These are phyloP conservation scores for Sphaerodactylus townsendi DNA, from an alignment of 2,113 vertebrate genomes.

Conservation along the genomic window DNA sequence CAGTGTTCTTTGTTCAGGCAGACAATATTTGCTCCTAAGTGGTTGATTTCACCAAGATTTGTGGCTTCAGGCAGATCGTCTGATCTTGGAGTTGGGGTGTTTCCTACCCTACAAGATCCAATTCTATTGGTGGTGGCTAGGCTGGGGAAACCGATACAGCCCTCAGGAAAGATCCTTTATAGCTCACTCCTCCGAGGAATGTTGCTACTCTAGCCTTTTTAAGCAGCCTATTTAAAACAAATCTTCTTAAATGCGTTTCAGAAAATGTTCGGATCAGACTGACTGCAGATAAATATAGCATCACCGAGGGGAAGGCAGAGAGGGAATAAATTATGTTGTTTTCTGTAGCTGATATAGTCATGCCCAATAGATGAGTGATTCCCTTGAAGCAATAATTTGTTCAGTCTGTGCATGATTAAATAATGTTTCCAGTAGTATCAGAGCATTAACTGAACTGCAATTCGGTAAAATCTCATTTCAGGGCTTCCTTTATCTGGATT, in stretches of 20 bases:
- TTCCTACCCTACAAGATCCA: not conserved
- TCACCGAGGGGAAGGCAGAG: not conserved
- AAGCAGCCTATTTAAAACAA: not conserved
- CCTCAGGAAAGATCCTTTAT: not conserved
- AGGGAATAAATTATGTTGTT: not conserved
- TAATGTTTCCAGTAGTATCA: slow-evolving; percentile 7
- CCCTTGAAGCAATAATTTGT: not conserved
- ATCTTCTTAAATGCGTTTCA: not conserved
- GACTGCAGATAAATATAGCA: not conserved
- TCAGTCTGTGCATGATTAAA: not conserved
- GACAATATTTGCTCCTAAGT: not conserved
- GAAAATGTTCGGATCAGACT: not conserved
- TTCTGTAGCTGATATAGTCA: slow-evolving; percentile 5
- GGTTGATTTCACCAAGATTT: not conserved
- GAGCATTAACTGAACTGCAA: not conserved
- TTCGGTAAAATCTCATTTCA: slow-evolving; percentile 11
- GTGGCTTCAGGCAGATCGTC: not conserved
- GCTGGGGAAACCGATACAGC: not conserved
- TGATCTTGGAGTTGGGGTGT: not conserved
- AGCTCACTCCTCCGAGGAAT: not conserved
- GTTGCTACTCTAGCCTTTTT: not conserved
- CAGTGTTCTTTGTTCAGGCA: not conserved
- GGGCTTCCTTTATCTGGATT: not conserved
- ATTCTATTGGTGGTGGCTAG: not conserved
- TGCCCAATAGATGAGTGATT: slow-evolving; percentile 4